Percentiles rank a stretch among this genome's conserved stretches.
Evolutionary conservation across 2,113 vertebrate species (phyloP).

Genomic region (Eurypyga helias): DNA sequence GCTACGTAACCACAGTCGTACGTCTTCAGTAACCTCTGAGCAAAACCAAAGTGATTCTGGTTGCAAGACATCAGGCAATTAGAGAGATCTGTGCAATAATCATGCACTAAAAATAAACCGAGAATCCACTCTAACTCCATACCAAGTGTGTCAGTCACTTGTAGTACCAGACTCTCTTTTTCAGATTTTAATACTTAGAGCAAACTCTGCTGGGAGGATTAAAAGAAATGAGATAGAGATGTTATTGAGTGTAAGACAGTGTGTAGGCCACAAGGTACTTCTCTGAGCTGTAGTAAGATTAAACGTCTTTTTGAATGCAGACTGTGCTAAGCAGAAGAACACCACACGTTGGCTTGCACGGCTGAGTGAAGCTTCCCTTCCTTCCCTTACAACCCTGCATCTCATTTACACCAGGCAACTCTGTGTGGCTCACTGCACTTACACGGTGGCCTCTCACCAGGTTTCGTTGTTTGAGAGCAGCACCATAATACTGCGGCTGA

Average conservation of each 20-base stretch:
- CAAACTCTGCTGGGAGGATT: background rate
- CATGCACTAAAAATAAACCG: slow-evolving; percentile 24
- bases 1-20: background rate
- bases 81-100: slow-evolving; percentile 65
- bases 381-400: background rate
- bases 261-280: background rate
- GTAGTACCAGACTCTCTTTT: background rate
- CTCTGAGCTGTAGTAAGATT: background rate
- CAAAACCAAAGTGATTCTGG: background rate
- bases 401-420: background rate
- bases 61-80: background rate
- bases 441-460: background rate
- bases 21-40: background rate
- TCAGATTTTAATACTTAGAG: background rate
- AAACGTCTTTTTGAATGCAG: background rate
- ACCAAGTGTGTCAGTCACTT: background rate
- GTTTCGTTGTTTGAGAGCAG: background rate
- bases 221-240: background rate
- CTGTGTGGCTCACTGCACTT: background rate
- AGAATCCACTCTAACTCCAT: background rate
- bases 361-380: background rate
- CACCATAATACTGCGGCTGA: background rate
- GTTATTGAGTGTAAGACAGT: background rate
- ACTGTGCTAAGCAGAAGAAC: background rate
- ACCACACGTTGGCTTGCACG: background rate